Base-by-base conservation (phyloP, 2,113 vertebrate genomes). In the Crotalus horridus region DNA sequence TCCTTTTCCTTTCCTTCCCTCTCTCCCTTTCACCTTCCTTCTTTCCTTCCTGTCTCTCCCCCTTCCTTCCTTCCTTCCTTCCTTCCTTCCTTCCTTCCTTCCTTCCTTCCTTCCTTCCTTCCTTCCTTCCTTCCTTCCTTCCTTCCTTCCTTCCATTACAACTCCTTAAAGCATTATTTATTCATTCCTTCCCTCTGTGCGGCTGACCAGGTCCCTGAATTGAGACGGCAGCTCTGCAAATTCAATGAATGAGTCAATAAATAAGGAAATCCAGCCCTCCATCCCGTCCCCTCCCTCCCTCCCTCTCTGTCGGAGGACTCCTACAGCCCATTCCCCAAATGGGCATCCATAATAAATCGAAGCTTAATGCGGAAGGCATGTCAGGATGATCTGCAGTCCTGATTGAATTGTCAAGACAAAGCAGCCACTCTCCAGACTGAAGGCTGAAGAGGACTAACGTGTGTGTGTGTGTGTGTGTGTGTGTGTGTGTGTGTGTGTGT, bases 1-100 rank as follows among this genome's bases (percentile, higher is more conserved):
- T 46, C 46, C 46, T 6, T 46, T 4, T 6, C 6, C 0, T 2
- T 56, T 4, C 54, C 15, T 17, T 55, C 3, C 4, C 5, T 0
- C 4, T 4, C 10, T 5, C 4, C 15, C 6, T 7, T n/a, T n/a
- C n/a, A n/a, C 55, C 4, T 56, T 58, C 56, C 20, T 23, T 58
- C 21, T 21, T 23, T 23, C 6, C 21, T 23, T 23, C 21, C 21
- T 8, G 8, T 48, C 0, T 1, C 1, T 48, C 1, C 48, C 1
- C 48, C 1, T 0, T 48, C 48, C 58, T 9, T 26, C 59, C 1
- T 9, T 59, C 56, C 21, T 24, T 58, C 56, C 6, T 0, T 24
- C 7, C 23, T 3, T 9, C 58, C 58, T 3, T 24, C 7, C 8
- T 26, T 10, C 8, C 26, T 58, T 23, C 58, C 58, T 59, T 59